Base-by-base conservation (phyloP, 2,113 vertebrate genomes). In the Epinephelus fuscoguttatus region DNA sequence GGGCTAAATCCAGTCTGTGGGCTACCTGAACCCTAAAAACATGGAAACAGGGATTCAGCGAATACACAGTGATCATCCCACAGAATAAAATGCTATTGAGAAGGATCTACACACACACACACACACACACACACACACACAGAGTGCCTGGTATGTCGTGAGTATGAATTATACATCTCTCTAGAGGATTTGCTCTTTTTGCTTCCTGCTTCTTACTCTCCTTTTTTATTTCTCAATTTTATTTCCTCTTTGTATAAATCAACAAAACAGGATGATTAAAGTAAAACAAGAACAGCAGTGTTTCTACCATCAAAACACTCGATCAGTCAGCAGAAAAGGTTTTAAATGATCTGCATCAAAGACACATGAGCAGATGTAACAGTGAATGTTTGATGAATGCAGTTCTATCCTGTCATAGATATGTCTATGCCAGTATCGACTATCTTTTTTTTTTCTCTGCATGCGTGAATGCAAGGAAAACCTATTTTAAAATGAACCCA, bases 141-240 rank as follows among this genome's bases (percentile, higher is more conserved):
- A 30, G 66, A 75, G 49, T 47, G 42, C 61, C 27, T 66, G 56
- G 70, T 66, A 81, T 89, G 88, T 88, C 55, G 68, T 87, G 74
- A 84, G 53, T 87, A 94, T 95, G 91, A 96, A 94, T 95, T 94
- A 95, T 93, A 93, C 80, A 95, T 95, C 84, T 84, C 92, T 88
- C 89, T 81, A 37, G 92, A 93, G 92, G 73, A 85, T 91, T 91
- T 82, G 27, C 52, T 85, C 77, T 78, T 91, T 89, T 82, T 77
- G 25, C 62, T 69, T 67, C 84, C 45, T 12, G 79, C 62, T 66
- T 80, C 64, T 69, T 60, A 75, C 70, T 66, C 23, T 60, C 50
- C 50, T 63, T 75, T 53, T 80, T 50, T 83, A 76, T 71, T 79
- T 82, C 78, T 80, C 14, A 1, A 30, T 69, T 60, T 55, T 59